Evolutionary conservation across 2,113 vertebrate species (phyloP).

Genomic region (Bettongia penicillata): DNA sequence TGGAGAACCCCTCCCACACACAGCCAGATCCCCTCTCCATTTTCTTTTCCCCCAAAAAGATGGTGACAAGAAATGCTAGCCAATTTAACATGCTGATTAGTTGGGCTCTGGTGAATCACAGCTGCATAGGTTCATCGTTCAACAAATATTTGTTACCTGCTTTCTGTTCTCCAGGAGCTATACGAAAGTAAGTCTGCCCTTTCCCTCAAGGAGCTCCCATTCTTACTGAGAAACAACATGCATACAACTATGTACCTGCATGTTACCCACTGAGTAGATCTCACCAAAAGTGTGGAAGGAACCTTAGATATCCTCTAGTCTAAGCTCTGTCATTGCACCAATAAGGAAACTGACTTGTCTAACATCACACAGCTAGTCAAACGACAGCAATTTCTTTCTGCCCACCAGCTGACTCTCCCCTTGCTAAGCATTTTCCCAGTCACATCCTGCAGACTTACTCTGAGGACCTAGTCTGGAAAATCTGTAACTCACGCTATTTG

Average conservation of each 20-base stretch:
- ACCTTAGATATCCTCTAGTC: neutral
- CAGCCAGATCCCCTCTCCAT: conserved; percentile 37
- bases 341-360: neutral
- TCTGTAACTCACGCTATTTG: neutral
- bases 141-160: neutral
- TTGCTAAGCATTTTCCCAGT: neutral
- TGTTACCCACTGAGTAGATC: neutral
- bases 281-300: neutral
- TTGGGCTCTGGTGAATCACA: neutral
- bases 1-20: conserved; percentile 62
- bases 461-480: neutral
- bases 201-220: neutral
- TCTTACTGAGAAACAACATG: neutral
- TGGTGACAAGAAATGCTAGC: neutral
- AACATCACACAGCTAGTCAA: neutral
- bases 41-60: neutral
- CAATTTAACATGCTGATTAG: neutral
- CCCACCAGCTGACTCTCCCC: neutral
- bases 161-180: neutral
- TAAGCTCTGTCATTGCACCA: neutral
- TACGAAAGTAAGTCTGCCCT: neutral
- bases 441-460: neutral
- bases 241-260: neutral
- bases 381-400: neutral
- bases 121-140: neutral